A percentile compares a stretch with the other conserved stretches of the same genome.
These are phyloP conservation scores for Astreopora myriophthalma DNA, from an alignment of 64 coral and sea anemone species.

Conservation along the genomic window DNA sequence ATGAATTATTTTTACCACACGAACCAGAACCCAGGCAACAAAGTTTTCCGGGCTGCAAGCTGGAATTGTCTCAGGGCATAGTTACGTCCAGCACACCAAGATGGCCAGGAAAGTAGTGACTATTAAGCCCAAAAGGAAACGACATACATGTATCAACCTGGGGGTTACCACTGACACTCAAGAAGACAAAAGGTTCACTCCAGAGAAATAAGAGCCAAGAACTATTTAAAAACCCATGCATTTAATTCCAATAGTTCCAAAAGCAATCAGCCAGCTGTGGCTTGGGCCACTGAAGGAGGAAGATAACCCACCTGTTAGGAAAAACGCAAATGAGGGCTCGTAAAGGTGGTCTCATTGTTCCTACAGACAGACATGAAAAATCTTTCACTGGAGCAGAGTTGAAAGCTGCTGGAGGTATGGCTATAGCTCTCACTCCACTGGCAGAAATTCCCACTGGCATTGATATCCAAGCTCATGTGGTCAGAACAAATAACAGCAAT, in stretches of 20 bases:
- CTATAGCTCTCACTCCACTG: neutral
- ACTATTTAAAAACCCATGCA: neutral
- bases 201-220: neutral
- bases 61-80: too few relatives aligned
- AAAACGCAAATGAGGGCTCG: neutral
- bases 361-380: neutral
- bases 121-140: too few relatives aligned
- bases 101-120: too few relatives aligned
- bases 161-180: neutral
- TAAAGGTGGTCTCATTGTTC: conserved; percentile 39
- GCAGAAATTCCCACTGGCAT: too few relatives aligned
- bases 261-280: neutral
- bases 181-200: neutral
- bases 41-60: too few relatives aligned
- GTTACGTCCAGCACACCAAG: too few relatives aligned
- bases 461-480: too few relatives aligned
- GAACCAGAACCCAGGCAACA: too few relatives aligned
- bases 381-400: neutral
- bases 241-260: neutral
- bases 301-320: neutral
- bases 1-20: too few relatives aligned
- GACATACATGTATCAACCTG: too few relatives aligned
- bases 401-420: neutral
- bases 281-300: neutral
- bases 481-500: too few relatives aligned